Conservation (phyloP, 2,113 vertebrate genomes). For the Fregata magnificens region DNA sequence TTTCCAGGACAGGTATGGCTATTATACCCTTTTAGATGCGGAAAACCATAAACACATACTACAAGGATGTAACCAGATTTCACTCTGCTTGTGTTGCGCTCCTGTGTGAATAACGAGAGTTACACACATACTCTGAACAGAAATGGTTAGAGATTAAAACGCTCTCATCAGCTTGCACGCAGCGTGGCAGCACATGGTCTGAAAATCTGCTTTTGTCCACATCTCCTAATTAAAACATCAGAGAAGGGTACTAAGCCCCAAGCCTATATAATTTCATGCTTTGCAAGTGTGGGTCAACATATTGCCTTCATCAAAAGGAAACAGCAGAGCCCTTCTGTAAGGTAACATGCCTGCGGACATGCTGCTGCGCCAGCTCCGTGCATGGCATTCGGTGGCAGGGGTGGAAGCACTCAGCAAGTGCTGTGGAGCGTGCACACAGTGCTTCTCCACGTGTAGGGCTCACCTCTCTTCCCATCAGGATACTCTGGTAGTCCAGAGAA, state of each 20-base stretch:
- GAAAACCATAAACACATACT: not conserved
- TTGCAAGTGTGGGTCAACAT: not conserved
- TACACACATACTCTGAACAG: not conserved
- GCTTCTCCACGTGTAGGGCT: accelerated
- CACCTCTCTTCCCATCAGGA: not conserved
- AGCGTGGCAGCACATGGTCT: not conserved
- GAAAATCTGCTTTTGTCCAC: not conserved
- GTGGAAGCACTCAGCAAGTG: not conserved
- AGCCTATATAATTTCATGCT: not conserved
- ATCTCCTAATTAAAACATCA: not conserved
- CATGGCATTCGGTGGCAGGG: no score
- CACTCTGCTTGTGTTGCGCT: not conserved
- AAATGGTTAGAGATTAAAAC: not conserved
- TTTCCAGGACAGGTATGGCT: not conserved
- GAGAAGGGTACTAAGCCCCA: not conserved
- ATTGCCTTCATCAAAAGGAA: not conserved
- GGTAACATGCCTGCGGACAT: accelerated
- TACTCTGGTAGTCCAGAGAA: not conserved
- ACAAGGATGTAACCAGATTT: not conserved
- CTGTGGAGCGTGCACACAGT: accelerated
- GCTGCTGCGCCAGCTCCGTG: not conserved
- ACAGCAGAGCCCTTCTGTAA: not conserved
- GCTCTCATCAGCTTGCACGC: not conserved
- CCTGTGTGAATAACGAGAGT: not conserved
- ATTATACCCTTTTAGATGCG: not conserved